Percentiles rank a stretch among this genome's conserved stretches.
Evolutionary conservation across 2,113 vertebrate genomes (phyloP).

Genomic region (Machaerirhynchus nigripectus): DNA sequence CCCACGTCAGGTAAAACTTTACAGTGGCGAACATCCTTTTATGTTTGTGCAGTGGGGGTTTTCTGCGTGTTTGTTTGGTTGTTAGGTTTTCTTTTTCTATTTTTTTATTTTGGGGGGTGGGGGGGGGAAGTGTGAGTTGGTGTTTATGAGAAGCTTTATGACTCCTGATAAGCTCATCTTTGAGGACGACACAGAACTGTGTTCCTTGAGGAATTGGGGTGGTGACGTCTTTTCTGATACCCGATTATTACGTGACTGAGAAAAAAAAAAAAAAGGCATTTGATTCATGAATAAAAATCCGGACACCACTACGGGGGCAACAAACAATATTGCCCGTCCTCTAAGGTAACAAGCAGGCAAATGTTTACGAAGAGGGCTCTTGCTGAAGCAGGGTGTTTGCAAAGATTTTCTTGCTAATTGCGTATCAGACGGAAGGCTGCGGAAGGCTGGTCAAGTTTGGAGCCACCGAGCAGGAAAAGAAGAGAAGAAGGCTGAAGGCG

Average conservation of each 20-base stretch:
- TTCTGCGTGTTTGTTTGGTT: neutral
- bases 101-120: neutral
- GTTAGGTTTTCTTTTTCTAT: neutral
- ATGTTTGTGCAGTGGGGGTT: neutral
- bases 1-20: neutral
- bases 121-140: constrained; percentile 62
- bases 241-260: constrained; percentile 90
- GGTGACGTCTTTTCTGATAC: constrained; percentile 94
- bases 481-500: constrained; percentile 75
- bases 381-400: constrained; percentile 67
- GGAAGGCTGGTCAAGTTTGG: constrained; percentile 78
- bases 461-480: constrained; percentile 71
- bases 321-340: constrained; percentile 84
- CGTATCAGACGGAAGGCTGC: constrained; percentile 67
- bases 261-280: constrained; percentile 83
- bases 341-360: constrained; percentile 83
- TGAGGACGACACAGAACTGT: constrained; percentile 87
- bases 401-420: constrained; percentile 75
- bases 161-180: constrained; percentile 89
- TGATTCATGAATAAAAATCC: constrained; percentile 92
- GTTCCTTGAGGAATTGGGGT: constrained; percentile 93
- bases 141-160: constrained; percentile 83
- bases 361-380: constrained; percentile 77
- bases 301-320: constrained; percentile 77
- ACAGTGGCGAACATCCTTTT: neutral